These are phyloP conservation scores for Chrysomallon squamiferum DNA, from an alignment of 1,140 invertebrate genomes.

Conservation along the genomic window DNA sequence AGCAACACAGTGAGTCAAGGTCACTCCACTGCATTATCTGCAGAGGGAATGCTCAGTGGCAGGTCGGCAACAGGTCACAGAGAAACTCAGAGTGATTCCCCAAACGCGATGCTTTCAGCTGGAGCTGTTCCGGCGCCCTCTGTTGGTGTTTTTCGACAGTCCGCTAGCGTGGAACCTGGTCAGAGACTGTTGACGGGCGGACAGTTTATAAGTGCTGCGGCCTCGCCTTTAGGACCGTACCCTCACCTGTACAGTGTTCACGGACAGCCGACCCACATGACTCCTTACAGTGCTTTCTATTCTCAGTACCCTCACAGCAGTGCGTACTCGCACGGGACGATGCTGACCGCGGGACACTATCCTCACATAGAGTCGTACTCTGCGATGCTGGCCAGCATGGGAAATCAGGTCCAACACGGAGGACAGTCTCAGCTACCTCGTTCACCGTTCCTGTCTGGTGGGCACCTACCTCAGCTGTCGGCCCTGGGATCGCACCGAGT, in stretches of 20 bases:
- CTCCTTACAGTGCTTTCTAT: slow-evolving; percentile 18
- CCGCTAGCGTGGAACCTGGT: slow-evolving; percentile 9
- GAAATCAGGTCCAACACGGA: slow-evolving; percentile 48
- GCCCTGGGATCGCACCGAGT: slow-evolving; percentile 16
- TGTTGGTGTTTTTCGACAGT: slow-evolving; percentile 11
- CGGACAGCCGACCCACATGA: slow-evolving; percentile 20
- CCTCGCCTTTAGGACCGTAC: slow-evolving; percentile 30
- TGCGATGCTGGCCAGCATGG: slow-evolving; percentile 57
- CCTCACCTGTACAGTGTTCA: slow-evolving; percentile 34
- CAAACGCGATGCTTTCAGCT: slow-evolving; percentile 33
- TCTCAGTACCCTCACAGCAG: slow-evolving; percentile 22
- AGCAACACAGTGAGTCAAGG: not conserved
- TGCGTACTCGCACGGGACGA: not conserved
- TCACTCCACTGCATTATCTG: not conserved
- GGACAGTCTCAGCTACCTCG: slow-evolving; percentile 39
- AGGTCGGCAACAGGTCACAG: slow-evolving; percentile 24
- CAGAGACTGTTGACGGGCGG: slow-evolving; percentile 8
- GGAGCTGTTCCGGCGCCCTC: slow-evolving; percentile 31
- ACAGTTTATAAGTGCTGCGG: slow-evolving; percentile 9
- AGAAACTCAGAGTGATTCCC: slow-evolving; percentile 12
- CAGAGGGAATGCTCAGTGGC: slow-evolving; percentile 41
- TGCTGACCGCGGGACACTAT: slow-evolving; percentile 32
- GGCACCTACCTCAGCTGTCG: slow-evolving; percentile 25
- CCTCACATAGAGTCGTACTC: slow-evolving; percentile 57
- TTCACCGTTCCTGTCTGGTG: slow-evolving; percentile 29